phyloP scores from a whole-genome alignment of 1,140 invertebrate species.

The Hormaphis cornu region DNA sequence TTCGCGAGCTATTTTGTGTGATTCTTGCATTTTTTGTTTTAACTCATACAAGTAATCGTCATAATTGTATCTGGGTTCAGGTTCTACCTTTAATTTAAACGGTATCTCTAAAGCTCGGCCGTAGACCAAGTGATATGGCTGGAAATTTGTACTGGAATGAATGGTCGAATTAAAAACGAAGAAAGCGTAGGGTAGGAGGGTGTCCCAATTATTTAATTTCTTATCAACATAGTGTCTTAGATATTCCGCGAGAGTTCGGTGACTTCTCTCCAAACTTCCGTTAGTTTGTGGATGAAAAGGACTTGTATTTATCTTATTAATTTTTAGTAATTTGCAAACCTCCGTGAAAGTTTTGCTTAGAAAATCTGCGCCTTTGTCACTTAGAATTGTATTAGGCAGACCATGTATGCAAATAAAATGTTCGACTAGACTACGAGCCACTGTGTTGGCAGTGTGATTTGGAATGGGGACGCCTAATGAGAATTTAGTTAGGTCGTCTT shows the following conservation, averaged over 20 bases:
- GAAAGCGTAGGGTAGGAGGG: conserved; percentile 40
- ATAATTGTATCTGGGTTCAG: not conserved
- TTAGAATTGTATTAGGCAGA: conserved; percentile 39
- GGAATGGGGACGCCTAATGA: conserved; percentile 38
- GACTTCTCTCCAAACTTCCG: conserved; percentile 41
- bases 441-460: conserved; percentile 40
- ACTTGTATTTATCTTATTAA: conserved; percentile 37
- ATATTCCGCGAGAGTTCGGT: conserved; percentile 42
- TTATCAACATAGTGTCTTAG: conserved; percentile 42
- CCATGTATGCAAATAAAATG: conserved; percentile 40
- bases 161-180: conserved; percentile 44
- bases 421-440: conserved; percentile 36
- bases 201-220: conserved; percentile 44
- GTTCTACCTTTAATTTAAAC: not conserved
- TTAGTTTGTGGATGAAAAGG: conserved; percentile 39
- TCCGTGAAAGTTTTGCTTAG: conserved; percentile 39
- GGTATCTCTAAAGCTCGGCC: not conserved
- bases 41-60: not conserved
- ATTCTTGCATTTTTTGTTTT: conserved; percentile 38
- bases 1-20: conserved; percentile 39
- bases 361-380: conserved; percentile 42
- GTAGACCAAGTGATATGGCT: conserved; percentile 38
- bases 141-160: conserved; percentile 42
- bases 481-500: conserved; percentile 42
- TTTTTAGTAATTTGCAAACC: conserved; percentile 40